Conservation (phyloP, 2,888 invertebrate genomes). For the Venustoraphidia nigricollis region DNA sequence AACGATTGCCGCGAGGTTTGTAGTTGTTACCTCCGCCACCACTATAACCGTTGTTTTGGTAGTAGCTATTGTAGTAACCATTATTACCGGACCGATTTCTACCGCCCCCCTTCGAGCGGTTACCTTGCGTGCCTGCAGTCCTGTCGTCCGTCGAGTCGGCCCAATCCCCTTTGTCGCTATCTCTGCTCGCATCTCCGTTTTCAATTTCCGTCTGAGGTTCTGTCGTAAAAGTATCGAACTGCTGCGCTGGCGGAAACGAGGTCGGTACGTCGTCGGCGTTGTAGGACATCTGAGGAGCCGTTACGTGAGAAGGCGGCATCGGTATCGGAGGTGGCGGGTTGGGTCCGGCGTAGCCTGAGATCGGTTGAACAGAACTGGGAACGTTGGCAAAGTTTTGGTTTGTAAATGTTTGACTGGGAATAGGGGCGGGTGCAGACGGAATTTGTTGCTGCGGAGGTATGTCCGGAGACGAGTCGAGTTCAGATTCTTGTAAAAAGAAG, state of each 20-base stretch:
- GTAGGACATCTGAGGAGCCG: slow-evolving; percentile 5
- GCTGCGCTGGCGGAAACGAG: background rate
- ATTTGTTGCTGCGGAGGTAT: slow-evolving; percentile 24
- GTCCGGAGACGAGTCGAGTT: slow-evolving; percentile 58
- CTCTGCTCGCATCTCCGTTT: background rate
- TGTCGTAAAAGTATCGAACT: slow-evolving; percentile 1
- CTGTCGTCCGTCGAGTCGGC: slow-evolving; percentile 19
- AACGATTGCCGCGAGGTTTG: slow-evolving; percentile 2
- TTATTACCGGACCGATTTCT: slow-evolving; percentile 15
- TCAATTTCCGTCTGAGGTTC: background rate
- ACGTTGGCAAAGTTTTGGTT: slow-evolving; percentile 58
- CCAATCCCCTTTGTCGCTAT: slow-evolving; percentile 17
- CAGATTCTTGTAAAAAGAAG: slow-evolving; percentile 80
- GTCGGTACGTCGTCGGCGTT: background rate
- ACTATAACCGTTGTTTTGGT: slow-evolving; percentile 19
- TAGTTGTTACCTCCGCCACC: slow-evolving; percentile 2
- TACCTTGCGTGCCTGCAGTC: background rate
- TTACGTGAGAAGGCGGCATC: slow-evolving; percentile 32
- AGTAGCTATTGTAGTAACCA: slow-evolving; percentile 20
- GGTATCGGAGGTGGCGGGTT: slow-evolving; percentile 39
- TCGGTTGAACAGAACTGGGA: slow-evolving; percentile 29
- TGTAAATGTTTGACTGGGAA: slow-evolving; percentile 73
- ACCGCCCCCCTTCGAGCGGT: slow-evolving; percentile 15
- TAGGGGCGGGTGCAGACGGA: slow-evolving; percentile 27
- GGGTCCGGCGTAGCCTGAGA: slow-evolving; percentile 36